Percentiles rank a stretch among this genome's conserved stretches.
Evolutionary conservation across 2,113 vertebrate genomes (phyloP).

Genomic region (Seriola rivoliana): DNA sequence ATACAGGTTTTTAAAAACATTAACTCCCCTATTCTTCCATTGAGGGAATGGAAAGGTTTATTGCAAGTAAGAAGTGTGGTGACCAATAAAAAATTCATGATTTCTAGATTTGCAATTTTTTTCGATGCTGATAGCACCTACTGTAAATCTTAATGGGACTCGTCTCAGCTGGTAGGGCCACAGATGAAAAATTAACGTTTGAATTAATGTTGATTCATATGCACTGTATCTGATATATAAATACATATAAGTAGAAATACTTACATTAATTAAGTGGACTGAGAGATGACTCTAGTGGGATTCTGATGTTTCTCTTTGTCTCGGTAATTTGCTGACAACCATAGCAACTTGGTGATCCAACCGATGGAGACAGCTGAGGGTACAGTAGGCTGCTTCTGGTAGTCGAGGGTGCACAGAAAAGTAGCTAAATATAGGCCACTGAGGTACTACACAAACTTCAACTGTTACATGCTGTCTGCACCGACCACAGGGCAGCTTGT

Average conservation of each 20-base stretch:
- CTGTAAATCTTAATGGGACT: not conserved
- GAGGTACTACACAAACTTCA: not conserved
- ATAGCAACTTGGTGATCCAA: too few relatives aligned
- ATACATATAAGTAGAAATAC: not conserved
- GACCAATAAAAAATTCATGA: not conserved
- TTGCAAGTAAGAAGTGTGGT: too few relatives aligned
- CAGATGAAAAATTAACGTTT: conserved; percentile 19
- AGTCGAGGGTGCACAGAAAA: too few relatives aligned
- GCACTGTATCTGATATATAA: not conserved
- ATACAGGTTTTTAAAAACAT: too few relatives aligned
- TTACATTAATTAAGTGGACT: not conserved
- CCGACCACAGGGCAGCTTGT: not conserved
- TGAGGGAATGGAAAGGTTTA: too few relatives aligned
- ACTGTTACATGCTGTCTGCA: not conserved
- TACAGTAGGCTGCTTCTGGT: too few relatives aligned
- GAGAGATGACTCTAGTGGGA: not conserved
- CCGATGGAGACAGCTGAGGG: too few relatives aligned
- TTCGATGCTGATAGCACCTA: not conserved
- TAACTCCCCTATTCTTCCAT: too few relatives aligned
- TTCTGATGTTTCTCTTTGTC: not conserved
- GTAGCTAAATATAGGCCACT: too few relatives aligned
- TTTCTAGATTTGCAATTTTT: not conserved
- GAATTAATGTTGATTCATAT: conserved; percentile 37
- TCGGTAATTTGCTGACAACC: too few relatives aligned
- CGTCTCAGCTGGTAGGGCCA: not conserved